A percentile compares a stretch with the other conserved stretches of the same genome.
These are phyloP conservation scores for Neoaliturus tenellus DNA, from an alignment of 2,888 invertebrate species.

Conservation along the genomic window DNA sequence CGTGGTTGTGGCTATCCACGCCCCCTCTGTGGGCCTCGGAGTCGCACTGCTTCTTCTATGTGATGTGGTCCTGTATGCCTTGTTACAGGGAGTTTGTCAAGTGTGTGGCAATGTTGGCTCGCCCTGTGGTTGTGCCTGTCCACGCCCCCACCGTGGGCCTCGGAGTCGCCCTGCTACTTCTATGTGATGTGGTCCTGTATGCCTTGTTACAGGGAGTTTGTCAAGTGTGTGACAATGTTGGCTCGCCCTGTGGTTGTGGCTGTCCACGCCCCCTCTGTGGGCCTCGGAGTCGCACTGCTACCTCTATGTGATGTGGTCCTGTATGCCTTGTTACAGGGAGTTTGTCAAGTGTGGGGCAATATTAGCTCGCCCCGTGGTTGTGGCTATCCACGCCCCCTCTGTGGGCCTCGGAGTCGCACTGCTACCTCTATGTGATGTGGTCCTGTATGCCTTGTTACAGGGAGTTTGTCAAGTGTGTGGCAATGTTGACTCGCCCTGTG, in stretches of 20 bases:
- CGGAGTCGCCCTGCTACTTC: constrained; percentile 89
- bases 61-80: constrained; percentile 84
- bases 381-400: constrained; percentile 88
- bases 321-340: constrained; percentile 77
- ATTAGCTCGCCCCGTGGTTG: constrained; percentile 89
- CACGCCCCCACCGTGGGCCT: constrained; percentile 88
- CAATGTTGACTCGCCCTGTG: constrained; percentile 88
- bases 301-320: constrained; percentile 92
- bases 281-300: constrained; percentile 89
- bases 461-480: constrained; percentile 83
- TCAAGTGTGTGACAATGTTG: constrained; percentile 83
- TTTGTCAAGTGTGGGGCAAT: constrained; percentile 83
- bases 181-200: constrained; percentile 88
- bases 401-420: constrained; percentile 90
- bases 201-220: constrained; percentile 82
- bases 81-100: constrained; percentile 83
- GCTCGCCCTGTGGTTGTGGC: constrained; percentile 90
- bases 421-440: constrained; percentile 90
- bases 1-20: constrained; percentile 88
- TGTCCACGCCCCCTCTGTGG: constrained; percentile 87
- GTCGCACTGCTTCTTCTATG: constrained; percentile 91
- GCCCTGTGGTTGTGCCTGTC: constrained; percentile 89
- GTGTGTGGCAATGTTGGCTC: constrained; percentile 85
- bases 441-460: constrained; percentile 80
- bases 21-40: constrained; percentile 87